Evolutionary conservation across 2,797 vertebrate genomes (phyloP).

Genomic region (Enteromius mattozi): DNA sequence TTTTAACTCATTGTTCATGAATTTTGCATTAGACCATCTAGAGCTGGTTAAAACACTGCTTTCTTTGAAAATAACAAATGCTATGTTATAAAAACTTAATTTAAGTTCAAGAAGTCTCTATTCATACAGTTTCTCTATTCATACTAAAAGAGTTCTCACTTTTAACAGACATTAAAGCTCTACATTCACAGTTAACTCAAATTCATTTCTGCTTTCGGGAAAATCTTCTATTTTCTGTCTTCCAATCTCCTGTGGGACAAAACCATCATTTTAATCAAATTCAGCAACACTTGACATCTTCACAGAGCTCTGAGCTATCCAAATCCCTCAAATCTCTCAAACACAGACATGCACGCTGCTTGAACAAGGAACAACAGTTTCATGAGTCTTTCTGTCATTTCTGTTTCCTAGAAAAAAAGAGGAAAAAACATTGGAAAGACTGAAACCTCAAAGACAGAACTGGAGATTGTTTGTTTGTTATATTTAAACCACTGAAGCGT

Average conservation of each 20-base stretch:
- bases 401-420: neutral
- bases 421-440: neutral
- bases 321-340: constrained; percentile 58
- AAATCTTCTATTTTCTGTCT: constrained; percentile 17
- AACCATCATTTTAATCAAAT: constrained; percentile 55
- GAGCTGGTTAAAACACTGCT: neutral
- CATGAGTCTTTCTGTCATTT: neutral
- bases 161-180: constrained; percentile 29
- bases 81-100: neutral
- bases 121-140: constrained; percentile 23
- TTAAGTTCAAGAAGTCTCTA: neutral
- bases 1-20: neutral
- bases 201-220: constrained; percentile 44
- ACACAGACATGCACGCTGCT: neutral
- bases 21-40: neutral
- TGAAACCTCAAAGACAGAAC: neutral
- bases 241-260: constrained; percentile 24
- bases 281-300: constrained; percentile 16
- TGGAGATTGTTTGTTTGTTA: neutral
- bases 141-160: constrained; percentile 10
- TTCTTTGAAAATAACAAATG: neutral
- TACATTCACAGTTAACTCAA: constrained; percentile 27
- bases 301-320: neutral
- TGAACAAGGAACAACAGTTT: constrained; percentile 8
- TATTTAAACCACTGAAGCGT: constrained; percentile 6